A percentile compares a stretch with the other conserved stretches of the same genome.
Conservation (phyloP, 2,113 vertebrate species). For the Ochotona princeps region DNA sequence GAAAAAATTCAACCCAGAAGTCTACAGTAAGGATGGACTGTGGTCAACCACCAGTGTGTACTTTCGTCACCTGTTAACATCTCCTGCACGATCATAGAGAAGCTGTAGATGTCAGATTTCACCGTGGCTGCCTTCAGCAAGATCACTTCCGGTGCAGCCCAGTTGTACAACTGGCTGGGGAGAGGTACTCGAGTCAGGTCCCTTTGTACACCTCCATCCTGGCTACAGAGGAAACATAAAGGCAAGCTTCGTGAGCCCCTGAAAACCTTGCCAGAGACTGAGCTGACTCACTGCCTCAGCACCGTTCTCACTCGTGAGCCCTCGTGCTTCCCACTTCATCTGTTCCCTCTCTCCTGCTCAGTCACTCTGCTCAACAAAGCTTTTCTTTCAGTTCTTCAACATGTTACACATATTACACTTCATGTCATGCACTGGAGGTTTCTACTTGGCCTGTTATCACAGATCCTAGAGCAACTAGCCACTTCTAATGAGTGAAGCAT, state of each 20-base stretch:
- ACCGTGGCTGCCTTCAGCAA: slow-evolving; percentile 75
- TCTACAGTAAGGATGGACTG: not conserved
- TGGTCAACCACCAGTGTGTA: not conserved
- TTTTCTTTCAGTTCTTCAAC: not conserved
- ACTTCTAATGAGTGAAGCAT: not conserved
- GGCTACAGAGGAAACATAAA: slow-evolving; percentile 77
- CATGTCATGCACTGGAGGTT: not conserved
- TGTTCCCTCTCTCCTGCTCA: not conserved
- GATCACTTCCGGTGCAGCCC: slow-evolving; percentile 89
- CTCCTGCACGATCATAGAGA: slow-evolving; percentile 88
- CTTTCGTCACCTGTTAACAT: slow-evolving; percentile 85
- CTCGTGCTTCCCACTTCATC: not conserved
- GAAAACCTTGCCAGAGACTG: not conserved
- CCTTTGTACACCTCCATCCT: slow-evolving; percentile 78
- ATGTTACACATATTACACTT: not conserved
- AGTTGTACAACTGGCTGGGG: slow-evolving; percentile 85
- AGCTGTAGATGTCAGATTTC: slow-evolving; percentile 87
- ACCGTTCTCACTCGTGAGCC: not conserved
- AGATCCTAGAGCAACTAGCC: not conserved
- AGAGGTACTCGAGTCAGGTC: slow-evolving; percentile 84
- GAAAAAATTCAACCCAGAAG: not conserved
- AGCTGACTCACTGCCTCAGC: not conserved
- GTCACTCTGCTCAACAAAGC: not conserved
- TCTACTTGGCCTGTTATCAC: not conserved
- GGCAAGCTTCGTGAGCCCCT: slow-evolving; percentile 4